Conservation (phyloP, 2,113 vertebrate species). For the Ciconia boyciana region DNA sequence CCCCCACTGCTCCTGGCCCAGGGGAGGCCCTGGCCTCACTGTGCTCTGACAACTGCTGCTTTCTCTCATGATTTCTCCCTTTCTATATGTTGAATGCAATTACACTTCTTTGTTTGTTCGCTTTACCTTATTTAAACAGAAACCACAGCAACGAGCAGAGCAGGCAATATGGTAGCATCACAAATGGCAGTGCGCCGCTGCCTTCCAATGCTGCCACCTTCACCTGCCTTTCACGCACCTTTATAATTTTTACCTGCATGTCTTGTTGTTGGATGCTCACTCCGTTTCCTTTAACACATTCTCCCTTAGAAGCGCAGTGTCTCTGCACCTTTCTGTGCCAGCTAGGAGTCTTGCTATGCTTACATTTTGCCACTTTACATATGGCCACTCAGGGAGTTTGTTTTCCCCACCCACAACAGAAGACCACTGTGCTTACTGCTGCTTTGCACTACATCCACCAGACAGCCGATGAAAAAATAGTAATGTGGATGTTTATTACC, state of each 20-base stretch:
- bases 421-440: not conserved
- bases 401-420: not conserved
- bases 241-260: not conserved
- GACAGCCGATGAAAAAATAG: not conserved
- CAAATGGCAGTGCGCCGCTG: not conserved
- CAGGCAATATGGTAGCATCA: not conserved
- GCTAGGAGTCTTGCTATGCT: not conserved
- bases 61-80: not conserved
- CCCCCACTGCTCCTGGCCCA: not conserved
- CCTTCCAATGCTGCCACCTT: not conserved
- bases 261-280: not conserved
- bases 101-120: not conserved
- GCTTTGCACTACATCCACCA: not conserved
- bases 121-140: not conserved
- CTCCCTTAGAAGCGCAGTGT: not conserved
- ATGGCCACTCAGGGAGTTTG: not conserved
- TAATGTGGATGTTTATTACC: not conserved
- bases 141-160: not conserved
- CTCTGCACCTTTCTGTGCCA: not conserved
- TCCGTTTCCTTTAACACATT: accelerated
- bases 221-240: not conserved
- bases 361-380: no score
- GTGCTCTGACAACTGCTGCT: not conserved
- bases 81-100: not conserved
- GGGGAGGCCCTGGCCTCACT: accelerated